phyloP scores from a whole-genome alignment of 2,888 invertebrate genomes.

The Drosophila leonis region DNA sequence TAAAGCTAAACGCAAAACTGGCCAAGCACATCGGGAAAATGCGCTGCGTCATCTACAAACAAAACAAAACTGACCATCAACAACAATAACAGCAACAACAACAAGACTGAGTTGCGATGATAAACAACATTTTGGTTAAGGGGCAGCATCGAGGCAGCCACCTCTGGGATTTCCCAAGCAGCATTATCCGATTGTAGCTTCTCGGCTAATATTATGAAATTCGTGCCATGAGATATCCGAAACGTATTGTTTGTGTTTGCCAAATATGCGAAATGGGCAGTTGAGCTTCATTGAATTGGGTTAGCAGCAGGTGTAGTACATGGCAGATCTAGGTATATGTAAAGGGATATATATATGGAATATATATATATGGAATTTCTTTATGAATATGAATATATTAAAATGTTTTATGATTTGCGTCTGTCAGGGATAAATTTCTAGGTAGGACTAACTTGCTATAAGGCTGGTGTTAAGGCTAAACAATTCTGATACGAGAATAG shows the following conservation, averaged over 20 bases:
- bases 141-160: slow-evolving; percentile 14
- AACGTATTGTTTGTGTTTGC: slow-evolving; percentile 40
- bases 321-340: neutral
- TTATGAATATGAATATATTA: too few species aligned
- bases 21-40: slow-evolving; percentile 62
- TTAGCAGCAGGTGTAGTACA: neutral
- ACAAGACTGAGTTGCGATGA: slow-evolving; percentile 30
- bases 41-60: slow-evolving; percentile 66
- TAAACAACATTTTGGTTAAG: slow-evolving; percentile 54
- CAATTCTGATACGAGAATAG: too few species aligned
- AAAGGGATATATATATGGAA: neutral
- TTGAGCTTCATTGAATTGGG: slow-evolving; percentile 11
- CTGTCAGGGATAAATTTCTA: too few species aligned
- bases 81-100: slow-evolving; percentile 19
- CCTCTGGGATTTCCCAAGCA: slow-evolving; percentile 48
- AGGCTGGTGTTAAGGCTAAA: too few species aligned
- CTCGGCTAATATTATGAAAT: slow-evolving; percentile 41
- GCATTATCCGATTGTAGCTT: slow-evolving; percentile 54
- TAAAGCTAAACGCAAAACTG: slow-evolving; percentile 15
- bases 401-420: too few species aligned
- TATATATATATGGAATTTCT: neutral
- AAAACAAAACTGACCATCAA: slow-evolving; percentile 74
- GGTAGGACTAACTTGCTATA: too few species aligned
- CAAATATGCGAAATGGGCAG: slow-evolving; percentile 41
- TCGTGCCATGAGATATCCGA: slow-evolving; percentile 37